Evolutionary conservation across 2,888 invertebrate genomes (phyloP).

Genomic region (Arenicola marina): DNA sequence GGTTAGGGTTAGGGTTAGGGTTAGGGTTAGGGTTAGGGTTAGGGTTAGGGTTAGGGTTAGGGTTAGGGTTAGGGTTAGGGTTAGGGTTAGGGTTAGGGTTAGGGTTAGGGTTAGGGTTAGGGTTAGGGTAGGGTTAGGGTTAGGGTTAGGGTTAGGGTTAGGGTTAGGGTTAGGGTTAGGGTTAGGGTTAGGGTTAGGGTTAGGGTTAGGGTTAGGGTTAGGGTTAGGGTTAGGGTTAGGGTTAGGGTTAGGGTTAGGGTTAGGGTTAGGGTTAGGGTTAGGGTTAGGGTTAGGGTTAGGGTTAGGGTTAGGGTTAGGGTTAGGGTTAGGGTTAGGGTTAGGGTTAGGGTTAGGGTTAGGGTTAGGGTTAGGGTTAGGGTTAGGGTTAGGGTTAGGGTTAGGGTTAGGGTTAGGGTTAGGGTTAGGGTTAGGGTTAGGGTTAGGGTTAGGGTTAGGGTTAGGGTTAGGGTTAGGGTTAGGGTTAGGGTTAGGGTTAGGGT

Average conservation of each 20-base stretch:
- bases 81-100: conserved; percentile 33
- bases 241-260: conserved; percentile 17
- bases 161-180: conserved; percentile 28
- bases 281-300: conserved; percentile 12
- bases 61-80: conserved; percentile 32
- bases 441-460: conserved; percentile 31
- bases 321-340: conserved; percentile 20
- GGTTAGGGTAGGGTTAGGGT: too few species aligned
- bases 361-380: conserved; percentile 28
- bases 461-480: conserved; percentile 35
- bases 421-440: conserved; percentile 33
- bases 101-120: conserved; percentile 28
- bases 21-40: conserved; percentile 15
- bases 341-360: conserved; percentile 28
- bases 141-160: conserved; percentile 18
- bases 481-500: conserved; percentile 16
- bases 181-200: conserved; percentile 22
- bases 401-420: conserved; percentile 33
- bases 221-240: conserved; percentile 19
- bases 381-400: conserved; percentile 27
- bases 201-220: conserved; percentile 17
- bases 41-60: conserved; percentile 11
- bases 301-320: conserved; percentile 23
- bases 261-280: conserved; percentile 18
- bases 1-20: conserved; percentile 18